Conservation (phyloP, 2,888 invertebrate genomes). For the Synanthedon andrenaeformis region DNA sequence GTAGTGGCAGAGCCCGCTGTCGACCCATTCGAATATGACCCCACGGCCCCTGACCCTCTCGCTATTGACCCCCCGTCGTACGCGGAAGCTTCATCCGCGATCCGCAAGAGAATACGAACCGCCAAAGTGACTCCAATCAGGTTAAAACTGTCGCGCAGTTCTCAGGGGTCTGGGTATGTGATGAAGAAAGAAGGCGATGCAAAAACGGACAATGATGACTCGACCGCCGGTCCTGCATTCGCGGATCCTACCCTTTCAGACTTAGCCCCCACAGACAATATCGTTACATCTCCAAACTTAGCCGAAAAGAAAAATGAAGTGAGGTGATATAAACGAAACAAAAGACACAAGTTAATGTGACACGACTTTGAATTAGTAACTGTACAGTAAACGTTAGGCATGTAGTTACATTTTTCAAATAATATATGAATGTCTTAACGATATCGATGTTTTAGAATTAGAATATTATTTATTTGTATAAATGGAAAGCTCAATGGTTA, state of each 20-base stretch:
- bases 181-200: slow-evolving; percentile 57
- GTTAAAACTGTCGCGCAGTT: slow-evolving; percentile 84
- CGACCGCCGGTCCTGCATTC: slow-evolving; percentile 1
- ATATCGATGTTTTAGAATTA: slow-evolving; percentile 37
- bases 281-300: too few relatives aligned
- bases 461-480: slow-evolving; percentile 66
- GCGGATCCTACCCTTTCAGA: too few relatives aligned
- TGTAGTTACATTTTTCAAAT: background rate
- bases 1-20: slow-evolving; percentile 36
- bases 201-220: slow-evolving; percentile 7
- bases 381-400: slow-evolving; percentile 23
- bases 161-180: slow-evolving; percentile 79
- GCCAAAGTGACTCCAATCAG: slow-evolving; percentile 83
- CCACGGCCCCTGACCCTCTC: slow-evolving; percentile 54
- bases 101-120: slow-evolving; percentile 64
- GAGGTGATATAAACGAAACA: slow-evolving; percentile 78
- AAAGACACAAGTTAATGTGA: slow-evolving; percentile 10
- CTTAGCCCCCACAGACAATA: too few relatives aligned
- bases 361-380: slow-evolving; percentile 7
- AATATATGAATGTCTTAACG: slow-evolving; percentile 36
- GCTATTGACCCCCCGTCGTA: slow-evolving; percentile 54
- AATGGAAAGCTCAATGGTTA: slow-evolving; percentile 67
- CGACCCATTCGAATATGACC: slow-evolving; percentile 61
- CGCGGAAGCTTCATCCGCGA: slow-evolving; percentile 44
- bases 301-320: slow-evolving; percentile 54